phyloP scores from a whole-genome alignment of 2,113 vertebrate species.

The Cyphomyrus plagiostoma region DNA sequence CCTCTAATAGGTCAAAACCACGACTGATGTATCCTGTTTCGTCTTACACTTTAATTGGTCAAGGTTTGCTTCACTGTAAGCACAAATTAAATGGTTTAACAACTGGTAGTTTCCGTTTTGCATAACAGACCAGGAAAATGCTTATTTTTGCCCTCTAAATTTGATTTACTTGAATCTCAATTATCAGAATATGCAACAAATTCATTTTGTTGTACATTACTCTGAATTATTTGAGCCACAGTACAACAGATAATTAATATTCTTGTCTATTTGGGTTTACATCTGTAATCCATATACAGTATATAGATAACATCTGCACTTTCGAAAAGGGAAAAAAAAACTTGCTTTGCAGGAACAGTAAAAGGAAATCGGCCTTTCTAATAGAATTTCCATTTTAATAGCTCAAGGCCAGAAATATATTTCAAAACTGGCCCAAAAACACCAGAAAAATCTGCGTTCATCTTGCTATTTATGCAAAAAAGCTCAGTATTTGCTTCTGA shows the following conservation, averaged over 20 bases:
- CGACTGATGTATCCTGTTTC: neutral
- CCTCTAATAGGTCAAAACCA: neutral
- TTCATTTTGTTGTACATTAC: neutral
- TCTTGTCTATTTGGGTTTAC: conserved; percentile 25
- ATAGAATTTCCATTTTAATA: conserved; percentile 37
- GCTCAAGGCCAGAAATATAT: conserved; percentile 33
- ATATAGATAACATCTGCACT: conserved; percentile 34
- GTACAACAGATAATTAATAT: conserved; percentile 21
- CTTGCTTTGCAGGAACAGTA: conserved; percentile 25
- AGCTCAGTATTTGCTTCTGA: neutral
- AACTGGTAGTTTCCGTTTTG: neutral
- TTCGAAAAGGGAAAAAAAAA: conserved; percentile 16
- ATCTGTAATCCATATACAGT: conserved; percentile 37
- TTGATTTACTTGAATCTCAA: neutral
- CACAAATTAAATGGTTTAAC: neutral
- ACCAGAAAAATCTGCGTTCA: conserved; percentile 18
- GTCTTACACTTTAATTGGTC: conserved; percentile 2
- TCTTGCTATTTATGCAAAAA: neutral
- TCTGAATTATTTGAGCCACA: neutral
- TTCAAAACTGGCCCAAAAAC: conserved; percentile 28
- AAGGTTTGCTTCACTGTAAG: neutral
- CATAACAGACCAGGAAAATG: neutral
- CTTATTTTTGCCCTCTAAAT: neutral
- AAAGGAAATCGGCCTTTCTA: conserved; percentile 34
- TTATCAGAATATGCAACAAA: neutral